Percentiles rank a stretch among this genome's conserved stretches.
phyloP scores from a whole-genome alignment of 2,113 vertebrate species.

The Arothron firmamentum region DNA sequence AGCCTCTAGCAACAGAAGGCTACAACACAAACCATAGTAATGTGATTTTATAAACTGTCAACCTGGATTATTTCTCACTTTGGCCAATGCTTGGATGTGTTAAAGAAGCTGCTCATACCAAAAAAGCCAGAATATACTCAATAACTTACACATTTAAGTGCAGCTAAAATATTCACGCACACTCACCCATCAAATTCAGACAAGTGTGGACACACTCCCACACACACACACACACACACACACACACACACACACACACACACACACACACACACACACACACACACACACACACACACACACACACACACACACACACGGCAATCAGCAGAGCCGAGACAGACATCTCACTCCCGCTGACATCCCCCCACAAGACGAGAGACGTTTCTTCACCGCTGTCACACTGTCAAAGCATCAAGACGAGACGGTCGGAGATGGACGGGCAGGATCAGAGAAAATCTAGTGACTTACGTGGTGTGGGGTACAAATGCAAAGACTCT shows the following conservation, averaged over 20 bases:
- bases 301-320: slow-evolving; percentile 49
- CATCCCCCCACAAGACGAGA: slow-evolving; percentile 55
- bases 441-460: slow-evolving; percentile 54
- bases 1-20: slow-evolving; percentile 13
- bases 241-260: slow-evolving; percentile 44
- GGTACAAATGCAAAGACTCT: slow-evolving; percentile 43
- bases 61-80: slow-evolving; percentile 3
- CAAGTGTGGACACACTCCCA: slow-evolving; percentile 43
- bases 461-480: slow-evolving; percentile 45
- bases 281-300: slow-evolving; percentile 41
- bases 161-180: slow-evolving; percentile 14
- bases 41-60: slow-evolving; percentile 25
- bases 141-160: slow-evolving; percentile 1
- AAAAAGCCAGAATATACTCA: not conserved
- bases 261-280: slow-evolving; percentile 51
- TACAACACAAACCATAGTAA: slow-evolving; percentile 13
- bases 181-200: slow-evolving; percentile 44
- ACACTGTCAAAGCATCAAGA: slow-evolving; percentile 67
- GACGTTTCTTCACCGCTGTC: slow-evolving; percentile 54
- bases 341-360: slow-evolving; percentile 65
- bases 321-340: slow-evolving; percentile 61
- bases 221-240: slow-evolving; percentile 49
- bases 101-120: not conserved
- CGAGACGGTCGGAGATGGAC: slow-evolving; percentile 58
- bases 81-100: slow-evolving; percentile 7